phyloP scores from a whole-genome alignment of 2,113 vertebrate species.

The Silurus meridionalis region DNA sequence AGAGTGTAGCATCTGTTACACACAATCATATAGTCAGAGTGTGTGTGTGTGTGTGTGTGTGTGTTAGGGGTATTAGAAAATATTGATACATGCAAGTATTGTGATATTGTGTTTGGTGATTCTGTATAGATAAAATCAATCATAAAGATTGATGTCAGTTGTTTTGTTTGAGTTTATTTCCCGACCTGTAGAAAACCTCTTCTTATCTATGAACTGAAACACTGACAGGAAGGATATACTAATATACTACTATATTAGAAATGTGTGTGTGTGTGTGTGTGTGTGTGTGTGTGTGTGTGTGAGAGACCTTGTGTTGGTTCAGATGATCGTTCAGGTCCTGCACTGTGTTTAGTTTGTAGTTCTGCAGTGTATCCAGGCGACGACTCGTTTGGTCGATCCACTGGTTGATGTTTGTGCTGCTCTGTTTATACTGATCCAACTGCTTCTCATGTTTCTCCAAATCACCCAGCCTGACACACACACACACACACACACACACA shows the following conservation, averaged over 20 bases:
- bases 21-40: neutral
- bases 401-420: conserved; percentile 76
- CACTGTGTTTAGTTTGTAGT: conserved; percentile 78
- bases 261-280: neutral
- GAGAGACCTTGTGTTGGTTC: conserved; percentile 90
- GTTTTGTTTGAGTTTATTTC: too few species aligned
- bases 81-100: too few species aligned
- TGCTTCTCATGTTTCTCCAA: conserved; percentile 91
- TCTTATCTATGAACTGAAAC: too few species aligned
- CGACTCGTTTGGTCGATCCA: conserved; percentile 89
- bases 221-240: too few species aligned
- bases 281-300: conserved; percentile 5
- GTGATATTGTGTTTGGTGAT: too few species aligned
- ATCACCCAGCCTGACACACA: conserved; percentile 80
- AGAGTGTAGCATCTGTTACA: conserved; percentile 81
- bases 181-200: too few species aligned
- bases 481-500: neutral
- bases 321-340: conserved; percentile 81
- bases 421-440: conserved; percentile 83
- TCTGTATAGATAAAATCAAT: too few species aligned
- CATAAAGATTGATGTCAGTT: too few species aligned
- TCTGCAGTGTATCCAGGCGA: conserved; percentile 84
- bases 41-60: neutral
- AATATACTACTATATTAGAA: too few species aligned
- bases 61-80: conserved; percentile 23